Percentiles rank a stretch among this genome's conserved stretches.
Conservation (phyloP, 2,113 vertebrate genomes). For the Balaenoptera acutorostrata region DNA sequence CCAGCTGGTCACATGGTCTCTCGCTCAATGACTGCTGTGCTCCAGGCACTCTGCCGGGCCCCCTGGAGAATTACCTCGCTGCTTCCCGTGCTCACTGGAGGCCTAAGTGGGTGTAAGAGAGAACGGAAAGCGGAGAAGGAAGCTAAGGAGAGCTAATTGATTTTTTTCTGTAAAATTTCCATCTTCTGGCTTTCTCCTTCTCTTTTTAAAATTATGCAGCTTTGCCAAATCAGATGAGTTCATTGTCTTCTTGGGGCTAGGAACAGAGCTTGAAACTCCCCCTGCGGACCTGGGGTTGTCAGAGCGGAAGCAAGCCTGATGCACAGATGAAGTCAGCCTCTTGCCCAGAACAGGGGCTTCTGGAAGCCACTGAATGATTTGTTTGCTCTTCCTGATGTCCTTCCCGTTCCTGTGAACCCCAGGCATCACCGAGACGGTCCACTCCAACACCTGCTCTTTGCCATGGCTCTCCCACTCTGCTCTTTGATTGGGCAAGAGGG, state of each 20-base stretch:
- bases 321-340: background rate
- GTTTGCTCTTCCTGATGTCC: background rate
- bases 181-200: background rate
- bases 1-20: background rate
- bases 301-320: background rate
- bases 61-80: background rate
- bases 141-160: background rate
- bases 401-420: background rate
- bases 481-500: background rate
- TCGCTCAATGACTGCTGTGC: background rate
- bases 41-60: background rate
- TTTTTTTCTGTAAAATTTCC: background rate
- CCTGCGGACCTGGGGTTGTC: background rate
- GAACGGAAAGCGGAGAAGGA: conserved; percentile 3
- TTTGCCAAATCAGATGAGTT: conserved; percentile 39
- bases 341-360: conserved; percentile 24
- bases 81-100: background rate
- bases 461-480: background rate
- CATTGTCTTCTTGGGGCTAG: background rate
- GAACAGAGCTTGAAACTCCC: background rate
- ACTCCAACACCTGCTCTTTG: background rate
- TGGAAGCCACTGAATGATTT: conserved; percentile 9
- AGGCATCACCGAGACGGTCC: background rate
- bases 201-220: background rate
- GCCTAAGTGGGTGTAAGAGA: background rate